A percentile compares a stretch with the other conserved stretches of the same genome.
Evolutionary conservation across 2,888 invertebrate genomes (phyloP).

Genomic region (Micoletzkya japonica): DNA sequence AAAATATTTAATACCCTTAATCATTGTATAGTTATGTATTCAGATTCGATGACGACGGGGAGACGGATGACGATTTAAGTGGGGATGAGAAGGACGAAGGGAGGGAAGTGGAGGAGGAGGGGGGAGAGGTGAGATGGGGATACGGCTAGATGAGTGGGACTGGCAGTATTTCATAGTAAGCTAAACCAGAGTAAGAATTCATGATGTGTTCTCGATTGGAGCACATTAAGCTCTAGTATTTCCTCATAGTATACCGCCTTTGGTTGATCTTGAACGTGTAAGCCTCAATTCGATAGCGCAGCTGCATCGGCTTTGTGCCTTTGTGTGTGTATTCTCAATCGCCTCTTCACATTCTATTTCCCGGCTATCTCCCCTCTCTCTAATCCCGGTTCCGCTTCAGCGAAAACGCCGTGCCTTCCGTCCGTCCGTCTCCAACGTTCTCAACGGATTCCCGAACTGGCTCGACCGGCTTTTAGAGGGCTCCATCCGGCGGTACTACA

Average conservation of each 20-base stretch:
- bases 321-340: too few relatives aligned
- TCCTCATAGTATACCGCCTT: too few relatives aligned
- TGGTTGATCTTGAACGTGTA: too few relatives aligned
- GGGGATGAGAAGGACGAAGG: conserved; percentile 22
- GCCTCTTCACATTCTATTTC: too few relatives aligned
- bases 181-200: background rate
- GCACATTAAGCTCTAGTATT: background rate
- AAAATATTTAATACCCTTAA: too few relatives aligned
- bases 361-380: background rate
- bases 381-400: background rate
- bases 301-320: too few relatives aligned
- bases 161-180: too few relatives aligned
- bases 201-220: too few relatives aligned
- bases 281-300: too few relatives aligned
- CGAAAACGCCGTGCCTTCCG: conserved; percentile 12
- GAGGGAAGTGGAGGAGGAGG: conserved; percentile 14
- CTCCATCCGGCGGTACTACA: conserved; percentile 87
- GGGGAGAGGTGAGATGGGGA: background rate
- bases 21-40: too few relatives aligned
- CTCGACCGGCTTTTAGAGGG: conserved; percentile 94
- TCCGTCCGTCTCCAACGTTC: conserved; percentile 71
- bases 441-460: conserved; percentile 93
- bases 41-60: conserved; percentile 40
- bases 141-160: background rate
- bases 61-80: conserved; percentile 33